Evolutionary conservation across 2,797 vertebrate species (phyloP), one percentile per base, ranked within the genome.

Genomic region (Scomberomorus guttatus): DNA sequence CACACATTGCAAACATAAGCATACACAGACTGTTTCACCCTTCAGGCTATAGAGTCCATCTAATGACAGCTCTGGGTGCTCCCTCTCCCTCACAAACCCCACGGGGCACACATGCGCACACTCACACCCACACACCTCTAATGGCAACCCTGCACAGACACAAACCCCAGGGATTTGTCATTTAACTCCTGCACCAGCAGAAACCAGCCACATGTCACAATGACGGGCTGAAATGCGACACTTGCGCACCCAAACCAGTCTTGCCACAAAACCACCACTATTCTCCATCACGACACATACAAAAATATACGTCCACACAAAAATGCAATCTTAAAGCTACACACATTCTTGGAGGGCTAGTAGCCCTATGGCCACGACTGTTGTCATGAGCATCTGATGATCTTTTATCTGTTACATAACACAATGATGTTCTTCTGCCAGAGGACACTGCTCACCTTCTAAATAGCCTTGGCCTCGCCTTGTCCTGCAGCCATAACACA

Each of bases 131-230:
- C 90, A 85, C 82, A 81, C 79, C 74, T 84, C 86, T 89, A 88
- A 93, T 88, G 46, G 80, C 83, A 92, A 82, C 75, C 69, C 72
- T 82, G 63, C 6, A 15, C 72, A 84, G 68, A 89, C 88, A 71
- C 59, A 54, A 92, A 91, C 91, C 85, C 89, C 82, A 74, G 71
- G 89, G 90, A 88, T 92, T 94, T 91, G 91, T 93, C 94, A 93
- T 95, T 96, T 95, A 93, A 94, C 91, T 91, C 92, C 84, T 94
- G 93, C 92, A 90, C 93, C 92, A 93, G 87, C 90, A 92, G 89
- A 86, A 90, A 90, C 81, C 86, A 82, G 84, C 90, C 88, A 39
- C 66, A 67, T 83, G 90, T 83, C 83, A 80, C 79, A 86, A 72
- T 85, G 93, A 87, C 18, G 12, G 60, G 25, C 54, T 60, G 58